phyloP scores from a whole-genome alignment of 2,888 invertebrate species.

The Thymelicus acteon region DNA sequence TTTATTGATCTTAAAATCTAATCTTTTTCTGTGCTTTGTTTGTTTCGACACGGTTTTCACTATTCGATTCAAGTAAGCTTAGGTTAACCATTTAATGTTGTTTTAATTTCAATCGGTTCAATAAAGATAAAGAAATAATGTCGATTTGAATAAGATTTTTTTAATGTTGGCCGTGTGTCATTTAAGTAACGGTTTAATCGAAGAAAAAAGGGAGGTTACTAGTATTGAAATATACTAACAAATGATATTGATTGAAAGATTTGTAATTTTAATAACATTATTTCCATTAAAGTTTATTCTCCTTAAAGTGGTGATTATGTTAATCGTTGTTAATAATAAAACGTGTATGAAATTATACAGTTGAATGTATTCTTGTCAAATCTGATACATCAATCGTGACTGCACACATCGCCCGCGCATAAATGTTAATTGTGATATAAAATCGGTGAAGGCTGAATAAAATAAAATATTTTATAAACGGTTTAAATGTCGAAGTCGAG shows the following conservation, averaged over 20 bases:
- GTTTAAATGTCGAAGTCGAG: slow-evolving; percentile 4
- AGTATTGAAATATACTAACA: too few relatives aligned
- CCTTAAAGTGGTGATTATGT: slow-evolving; percentile 18
- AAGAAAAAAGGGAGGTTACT: too few relatives aligned
- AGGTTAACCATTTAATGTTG: too few relatives aligned
- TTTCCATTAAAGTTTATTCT: slow-evolving; percentile 20
- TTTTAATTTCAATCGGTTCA: too few relatives aligned
- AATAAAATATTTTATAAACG: slow-evolving; percentile 22
- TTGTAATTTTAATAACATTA: background rate
- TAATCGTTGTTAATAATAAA: slow-evolving; percentile 33
- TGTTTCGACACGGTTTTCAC: too few relatives aligned
- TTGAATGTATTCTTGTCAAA: slow-evolving; percentile 48
- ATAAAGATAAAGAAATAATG: too few relatives aligned
- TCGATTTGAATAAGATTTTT: too few relatives aligned
- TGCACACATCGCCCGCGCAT: slow-evolving; percentile 49
- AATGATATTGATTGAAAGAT: background rate
- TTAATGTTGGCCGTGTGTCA: too few relatives aligned
- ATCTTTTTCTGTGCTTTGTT: too few relatives aligned
- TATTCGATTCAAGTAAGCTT: too few relatives aligned
- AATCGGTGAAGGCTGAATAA: slow-evolving; percentile 53
- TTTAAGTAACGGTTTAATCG: too few relatives aligned
- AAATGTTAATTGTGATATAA: slow-evolving; percentile 53
- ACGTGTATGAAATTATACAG: slow-evolving; percentile 40
- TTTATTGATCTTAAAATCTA: too few relatives aligned
- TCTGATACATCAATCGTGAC: slow-evolving; percentile 58